Base-by-base conservation (phyloP, 2,888 invertebrate genomes). In the Drosophila mettleri region DNA sequence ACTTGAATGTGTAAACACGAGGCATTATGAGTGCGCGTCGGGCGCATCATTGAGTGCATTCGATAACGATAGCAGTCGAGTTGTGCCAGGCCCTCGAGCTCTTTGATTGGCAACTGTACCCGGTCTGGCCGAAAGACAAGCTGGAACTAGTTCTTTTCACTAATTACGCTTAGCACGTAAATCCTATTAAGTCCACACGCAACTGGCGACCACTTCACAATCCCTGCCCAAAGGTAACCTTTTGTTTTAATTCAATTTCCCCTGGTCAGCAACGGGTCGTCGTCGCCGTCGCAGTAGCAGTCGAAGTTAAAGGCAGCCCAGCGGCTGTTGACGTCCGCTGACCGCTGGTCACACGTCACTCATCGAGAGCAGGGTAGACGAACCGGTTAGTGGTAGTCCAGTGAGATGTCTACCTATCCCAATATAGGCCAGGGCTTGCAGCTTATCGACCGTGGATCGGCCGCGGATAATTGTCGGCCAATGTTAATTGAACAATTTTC, bases 1-100 rank as follows among this genome's bases (percentile, higher is more conserved):
- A 85, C 85, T 86, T 88, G 69, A 88, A 86, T 81, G 84, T 88
- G 86, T 86, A 88, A 86, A 88, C 85, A 86, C 77, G 43, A 74
- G 51, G 52, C 64, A 72, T 62, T 61, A 46, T 60, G 55, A 52
- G 20, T 20, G 49, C 14, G 22, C 10, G 16, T 9, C 14, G 33
- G 36, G 29, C 20, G 45, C 49, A 16, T 70, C 10, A n/a, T 9
- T 10, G 33, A 39, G 29, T 22, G 45, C 49, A 16, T 70, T 63
- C 60, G 64, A 67, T 80, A 68, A 66, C 52, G 63, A 43, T 59
- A 67, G 39, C 57, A 6, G 18, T 63, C 49, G 58, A 69, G 51
- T 14, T 18, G 27, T 2, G 36, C 0, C 9, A 3, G 16, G 16
- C 49, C 33, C 49, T 16, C 33, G 24, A 22, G 51, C 29, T 22